phyloP scores from a whole-genome alignment of 2,888 invertebrate genomes.

The Trichogramma evanescens region DNA sequence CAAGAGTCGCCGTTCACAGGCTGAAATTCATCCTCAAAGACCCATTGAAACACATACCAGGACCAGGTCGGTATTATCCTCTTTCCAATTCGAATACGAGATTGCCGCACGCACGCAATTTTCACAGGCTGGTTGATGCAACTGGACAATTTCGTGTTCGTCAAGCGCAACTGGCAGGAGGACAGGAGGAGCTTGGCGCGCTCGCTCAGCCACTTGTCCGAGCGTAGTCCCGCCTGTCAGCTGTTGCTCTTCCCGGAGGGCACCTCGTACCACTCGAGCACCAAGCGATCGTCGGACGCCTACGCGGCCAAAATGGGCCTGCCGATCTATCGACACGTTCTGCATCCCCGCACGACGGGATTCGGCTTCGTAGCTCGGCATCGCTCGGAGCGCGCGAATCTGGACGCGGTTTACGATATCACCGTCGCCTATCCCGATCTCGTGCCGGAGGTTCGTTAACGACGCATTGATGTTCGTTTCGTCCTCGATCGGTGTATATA shows the following conservation, averaged over 20 bases:
- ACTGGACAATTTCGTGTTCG: slow-evolving; percentile 73
- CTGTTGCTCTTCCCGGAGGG: too few relatives aligned
- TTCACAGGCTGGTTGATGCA: slow-evolving; percentile 78
- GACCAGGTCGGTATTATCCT: slow-evolving; percentile 58
- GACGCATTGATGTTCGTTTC: too few relatives aligned
- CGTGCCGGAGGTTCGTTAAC: slow-evolving; percentile 68
- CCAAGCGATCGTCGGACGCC: too few relatives aligned
- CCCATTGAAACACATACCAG: slow-evolving; percentile 71
- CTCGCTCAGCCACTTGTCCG: slow-evolving; percentile 40
- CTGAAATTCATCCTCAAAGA: slow-evolving; percentile 81
- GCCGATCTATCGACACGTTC: too few relatives aligned
- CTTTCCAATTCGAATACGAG: neutral
- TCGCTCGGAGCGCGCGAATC: too few relatives aligned
- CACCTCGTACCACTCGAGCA: too few relatives aligned
- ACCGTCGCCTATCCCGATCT: slow-evolving; percentile 75
- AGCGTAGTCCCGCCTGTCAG: too few relatives aligned
- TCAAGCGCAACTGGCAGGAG: slow-evolving; percentile 72
- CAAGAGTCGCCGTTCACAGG: slow-evolving; percentile 49
- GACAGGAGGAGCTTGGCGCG: slow-evolving; percentile 63
- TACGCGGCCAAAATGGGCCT: too few relatives aligned
- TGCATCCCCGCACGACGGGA: too few relatives aligned
- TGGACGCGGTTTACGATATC: slow-evolving; percentile 71
- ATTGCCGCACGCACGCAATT: too few relatives aligned
- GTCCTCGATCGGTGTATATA: too few relatives aligned
- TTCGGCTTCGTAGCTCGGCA: too few relatives aligned